These are phyloP conservation scores for Propithecus perrieri DNA, from an alignment of 2,797 vertebrate species.

Conservation along the genomic window DNA sequence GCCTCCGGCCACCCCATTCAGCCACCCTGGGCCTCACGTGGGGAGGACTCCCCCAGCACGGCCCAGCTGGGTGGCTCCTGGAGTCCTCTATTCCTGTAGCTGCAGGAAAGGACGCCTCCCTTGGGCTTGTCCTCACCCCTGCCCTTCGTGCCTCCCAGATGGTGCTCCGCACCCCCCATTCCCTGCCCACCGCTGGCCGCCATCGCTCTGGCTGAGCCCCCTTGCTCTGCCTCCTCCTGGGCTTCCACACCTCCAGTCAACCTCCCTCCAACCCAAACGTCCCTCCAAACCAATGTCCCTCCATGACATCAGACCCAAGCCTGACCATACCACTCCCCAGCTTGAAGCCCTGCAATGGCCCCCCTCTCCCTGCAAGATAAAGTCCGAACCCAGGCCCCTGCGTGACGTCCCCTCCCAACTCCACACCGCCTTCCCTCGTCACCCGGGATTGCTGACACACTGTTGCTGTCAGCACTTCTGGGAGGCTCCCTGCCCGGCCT, in stretches of 20 bases:
- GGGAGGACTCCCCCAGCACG: neutral
- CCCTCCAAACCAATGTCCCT: too few species aligned
- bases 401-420: neutral
- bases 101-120: neutral
- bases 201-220: neutral
- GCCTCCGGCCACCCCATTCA: neutral
- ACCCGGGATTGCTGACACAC: neutral
- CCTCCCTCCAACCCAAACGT: too few species aligned
- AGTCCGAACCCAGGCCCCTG: neutral
- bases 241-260: neutral
- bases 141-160: neutral
- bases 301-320: neutral
- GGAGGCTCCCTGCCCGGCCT: neutral
- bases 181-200: neutral
- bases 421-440: accelerated
- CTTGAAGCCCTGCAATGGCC: neutral
- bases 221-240: neutral
- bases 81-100: neutral
- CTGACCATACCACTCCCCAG: neutral
- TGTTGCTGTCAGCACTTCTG: neutral
- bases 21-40: neutral
- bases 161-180: neutral
- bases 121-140: neutral
- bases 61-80: neutral
- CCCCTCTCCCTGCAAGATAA: neutral